Evolutionary conservation across 1,140 invertebrate genomes (phyloP), one percentile per base, ranked within the genome.

Genomic region (Leucophenga varia): DNA sequence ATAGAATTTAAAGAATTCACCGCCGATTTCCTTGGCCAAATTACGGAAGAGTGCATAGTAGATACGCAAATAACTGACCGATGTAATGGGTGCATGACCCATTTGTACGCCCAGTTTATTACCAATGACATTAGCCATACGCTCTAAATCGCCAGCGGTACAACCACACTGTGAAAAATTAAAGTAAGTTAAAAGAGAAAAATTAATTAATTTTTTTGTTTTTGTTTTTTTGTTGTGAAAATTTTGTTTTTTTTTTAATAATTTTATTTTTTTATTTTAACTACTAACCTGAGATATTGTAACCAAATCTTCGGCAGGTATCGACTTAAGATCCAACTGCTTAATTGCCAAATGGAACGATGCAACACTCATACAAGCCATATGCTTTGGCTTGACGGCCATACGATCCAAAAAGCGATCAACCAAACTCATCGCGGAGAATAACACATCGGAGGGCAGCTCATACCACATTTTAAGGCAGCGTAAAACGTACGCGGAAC

Each of bases 401-500:
- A 87, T 86, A 60, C 84, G 84, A 19, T 84, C 85, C 43, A 87
- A 65, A 54, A 87, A 90, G 55, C 87, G 80, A 71, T 91, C 88
- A 72, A 90, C 86, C 46, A 88, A 67, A 72, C 86, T 89, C 69
- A 89, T 83, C 37, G 87, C 87, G 47, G 84, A 81, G 69, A 90
- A 85, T 49, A 90, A 82, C 12, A 88, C 86, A 54, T 89, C 86
- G 9, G 85, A 83, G 3, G 88, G 86, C 58, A 89, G 72, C 67
- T 90, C 87, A 67, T 87, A 91, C 87, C 88, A 89, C 51, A 89
- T 84, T 76, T 90, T 90, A 30, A 91, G 79, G 69, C 87, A 90
- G 47, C 88, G 81, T 57, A 90, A 77, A 54, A 89, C 86, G 72
- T 89, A 86, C 6, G 86, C 87, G 2, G 87, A 86, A 37, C 85